phyloP scores from a whole-genome alignment of 2,888 invertebrate species.

The Lathronympha strigana region DNA sequence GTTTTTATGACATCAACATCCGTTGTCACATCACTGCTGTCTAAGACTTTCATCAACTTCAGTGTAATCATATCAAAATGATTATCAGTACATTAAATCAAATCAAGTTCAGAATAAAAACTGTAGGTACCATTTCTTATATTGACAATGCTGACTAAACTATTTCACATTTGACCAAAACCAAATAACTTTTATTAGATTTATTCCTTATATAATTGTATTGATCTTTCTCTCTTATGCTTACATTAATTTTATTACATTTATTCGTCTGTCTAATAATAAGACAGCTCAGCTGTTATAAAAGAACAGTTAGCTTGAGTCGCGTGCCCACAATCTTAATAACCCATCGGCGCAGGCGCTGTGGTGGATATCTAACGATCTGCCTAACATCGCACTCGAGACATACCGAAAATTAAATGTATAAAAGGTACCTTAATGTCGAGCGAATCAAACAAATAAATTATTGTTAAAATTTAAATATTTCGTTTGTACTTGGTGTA shows the following conservation, averaged over 20 bases:
- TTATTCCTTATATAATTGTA: neutral
- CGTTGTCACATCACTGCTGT: neutral
- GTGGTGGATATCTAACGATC: constrained; percentile 14
- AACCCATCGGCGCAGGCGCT: constrained; percentile 27
- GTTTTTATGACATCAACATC: constrained; percentile 16
- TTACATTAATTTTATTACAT: neutral
- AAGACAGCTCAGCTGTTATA: constrained; percentile 7
- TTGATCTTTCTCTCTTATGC: neutral
- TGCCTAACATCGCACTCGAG: constrained; percentile 20
- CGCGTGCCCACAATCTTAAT: constrained; percentile 38
- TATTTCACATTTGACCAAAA: too few species aligned
- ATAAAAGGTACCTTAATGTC: too few species aligned
- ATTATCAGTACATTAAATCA: too few species aligned
- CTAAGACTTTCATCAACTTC: neutral
- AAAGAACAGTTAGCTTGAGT: constrained; percentile 28
- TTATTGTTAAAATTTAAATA: neutral
- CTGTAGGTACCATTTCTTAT: too few species aligned
- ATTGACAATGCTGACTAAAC: too few species aligned
- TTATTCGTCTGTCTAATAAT: neutral
- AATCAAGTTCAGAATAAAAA: too few species aligned
- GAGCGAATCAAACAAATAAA: neutral
- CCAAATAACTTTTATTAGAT: too few species aligned
- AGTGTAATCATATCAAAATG: constrained; percentile 1
- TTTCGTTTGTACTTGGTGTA: too few species aligned
- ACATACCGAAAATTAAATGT: neutral